Percentiles rank a stretch among this genome's conserved stretches.
phyloP scores from a whole-genome alignment of 2,797 vertebrate species.

The Paguma larvata region DNA sequence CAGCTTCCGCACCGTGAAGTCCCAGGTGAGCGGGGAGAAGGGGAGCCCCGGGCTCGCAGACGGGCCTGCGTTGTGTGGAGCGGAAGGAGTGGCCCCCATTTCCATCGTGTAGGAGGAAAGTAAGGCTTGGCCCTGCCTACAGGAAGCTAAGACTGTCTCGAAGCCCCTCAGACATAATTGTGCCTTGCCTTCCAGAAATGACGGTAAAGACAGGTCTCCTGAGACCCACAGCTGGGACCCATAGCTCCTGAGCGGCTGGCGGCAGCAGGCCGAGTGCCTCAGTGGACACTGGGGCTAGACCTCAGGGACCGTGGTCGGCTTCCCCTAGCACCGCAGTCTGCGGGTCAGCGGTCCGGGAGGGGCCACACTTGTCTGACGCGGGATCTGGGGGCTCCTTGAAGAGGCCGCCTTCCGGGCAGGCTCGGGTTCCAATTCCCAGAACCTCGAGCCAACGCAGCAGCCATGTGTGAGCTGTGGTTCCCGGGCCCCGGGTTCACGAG shows the following conservation, averaged over 20 bases:
- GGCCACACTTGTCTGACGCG: fast-evolving
- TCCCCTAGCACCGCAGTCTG: too few relatives aligned
- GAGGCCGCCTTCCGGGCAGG: background rate
- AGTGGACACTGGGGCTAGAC: background rate
- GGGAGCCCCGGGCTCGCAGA: background rate
- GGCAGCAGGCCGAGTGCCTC: too few relatives aligned
- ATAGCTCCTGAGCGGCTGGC: fast-evolving
- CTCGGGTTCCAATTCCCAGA: background rate
- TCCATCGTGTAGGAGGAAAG: background rate
- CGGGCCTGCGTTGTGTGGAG: fast-evolving
- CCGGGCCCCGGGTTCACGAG: fast-evolving
- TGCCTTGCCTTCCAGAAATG: background rate
- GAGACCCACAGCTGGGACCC: background rate
- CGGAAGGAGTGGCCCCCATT: too few relatives aligned
- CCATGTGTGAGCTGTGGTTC: background rate
- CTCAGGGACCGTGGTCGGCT: too few relatives aligned
- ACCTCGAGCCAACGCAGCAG: background rate
- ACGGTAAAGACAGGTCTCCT: background rate
- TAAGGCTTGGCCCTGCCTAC: background rate
- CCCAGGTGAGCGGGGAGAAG: background rate
- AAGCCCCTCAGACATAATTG: background rate
- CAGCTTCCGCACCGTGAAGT: background rate
- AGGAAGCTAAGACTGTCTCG: background rate
- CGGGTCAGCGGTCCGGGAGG: fast-evolving
- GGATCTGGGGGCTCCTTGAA: background rate